Conservation (phyloP, 2,797 vertebrate genomes). For the Perodicticus potto region DNA sequence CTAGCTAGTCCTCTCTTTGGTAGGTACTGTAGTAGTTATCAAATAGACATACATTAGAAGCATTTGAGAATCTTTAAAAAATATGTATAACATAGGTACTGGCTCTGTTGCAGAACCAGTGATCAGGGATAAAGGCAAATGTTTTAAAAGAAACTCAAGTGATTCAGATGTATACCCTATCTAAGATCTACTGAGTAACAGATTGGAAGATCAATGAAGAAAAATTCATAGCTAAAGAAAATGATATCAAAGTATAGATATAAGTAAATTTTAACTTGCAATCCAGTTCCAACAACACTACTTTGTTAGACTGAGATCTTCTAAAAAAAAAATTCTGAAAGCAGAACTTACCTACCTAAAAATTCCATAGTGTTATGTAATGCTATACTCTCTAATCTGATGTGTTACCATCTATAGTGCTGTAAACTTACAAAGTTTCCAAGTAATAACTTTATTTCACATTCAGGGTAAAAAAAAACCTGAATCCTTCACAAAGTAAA, state of each 20-base stretch:
- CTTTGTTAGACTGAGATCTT: background rate
- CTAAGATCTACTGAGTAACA: background rate
- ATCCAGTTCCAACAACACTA: background rate
- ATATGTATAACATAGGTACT: background rate
- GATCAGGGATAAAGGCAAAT: too few relatives aligned
- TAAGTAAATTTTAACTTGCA: background rate
- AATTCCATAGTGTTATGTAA: background rate
- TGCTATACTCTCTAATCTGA: background rate
- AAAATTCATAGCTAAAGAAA: background rate
- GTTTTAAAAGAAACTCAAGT: background rate
- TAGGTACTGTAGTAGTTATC: too few relatives aligned
- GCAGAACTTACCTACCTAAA: background rate
- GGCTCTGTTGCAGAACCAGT: background rate
- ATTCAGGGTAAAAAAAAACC: background rate
- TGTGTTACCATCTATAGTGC: background rate
- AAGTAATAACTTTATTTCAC: background rate
- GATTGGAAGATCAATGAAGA: background rate
- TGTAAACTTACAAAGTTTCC: background rate
- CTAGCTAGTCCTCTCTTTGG: background rate
- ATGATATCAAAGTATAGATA: background rate
- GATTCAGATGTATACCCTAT: background rate
- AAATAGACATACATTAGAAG: background rate
- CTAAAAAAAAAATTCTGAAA: background rate
- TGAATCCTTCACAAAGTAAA: background rate
- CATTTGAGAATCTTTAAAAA: background rate